Evolutionary conservation across 2,888 invertebrate genomes (phyloP).

Genomic region (Eupithecia exiguata): DNA sequence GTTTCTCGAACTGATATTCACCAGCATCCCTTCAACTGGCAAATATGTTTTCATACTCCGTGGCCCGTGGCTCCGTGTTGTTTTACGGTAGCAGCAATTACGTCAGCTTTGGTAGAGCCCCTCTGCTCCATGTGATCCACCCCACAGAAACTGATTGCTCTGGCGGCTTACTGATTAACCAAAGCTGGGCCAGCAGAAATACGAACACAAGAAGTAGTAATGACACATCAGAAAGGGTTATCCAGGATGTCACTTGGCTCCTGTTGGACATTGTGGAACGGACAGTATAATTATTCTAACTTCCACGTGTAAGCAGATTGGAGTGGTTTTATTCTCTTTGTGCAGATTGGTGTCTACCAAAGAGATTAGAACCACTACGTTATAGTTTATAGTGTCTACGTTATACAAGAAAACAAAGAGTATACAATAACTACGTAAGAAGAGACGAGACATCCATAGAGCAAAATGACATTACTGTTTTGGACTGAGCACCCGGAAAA

Average conservation of each 20-base stretch:
- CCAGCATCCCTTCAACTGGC: slow-evolving; percentile 85
- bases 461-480: too few species aligned
- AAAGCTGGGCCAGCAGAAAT: not conserved
- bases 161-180: not conserved
- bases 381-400: too few species aligned
- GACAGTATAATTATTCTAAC: not conserved
- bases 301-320: not conserved
- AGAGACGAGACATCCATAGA: too few species aligned
- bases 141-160: slow-evolving; percentile 54
- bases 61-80: slow-evolving; percentile 88
- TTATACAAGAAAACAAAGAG: too few species aligned
- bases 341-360: too few species aligned
- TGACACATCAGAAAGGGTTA: not conserved
- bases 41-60: slow-evolving; percentile 96
- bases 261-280: not conserved
- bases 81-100: slow-evolving; percentile 85
- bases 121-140: slow-evolving; percentile 91
- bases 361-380: too few species aligned
- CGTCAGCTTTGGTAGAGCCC: slow-evolving; percentile 88
- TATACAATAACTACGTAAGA: too few species aligned
- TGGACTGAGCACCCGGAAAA: too few species aligned
- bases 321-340: too few species aligned
- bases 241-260: not conserved
- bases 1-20: slow-evolving; percentile 85
- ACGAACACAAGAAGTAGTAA: not conserved